phyloP scores from a whole-genome alignment of 2,113 vertebrate species.

The Rhinolophus sinicus region DNA sequence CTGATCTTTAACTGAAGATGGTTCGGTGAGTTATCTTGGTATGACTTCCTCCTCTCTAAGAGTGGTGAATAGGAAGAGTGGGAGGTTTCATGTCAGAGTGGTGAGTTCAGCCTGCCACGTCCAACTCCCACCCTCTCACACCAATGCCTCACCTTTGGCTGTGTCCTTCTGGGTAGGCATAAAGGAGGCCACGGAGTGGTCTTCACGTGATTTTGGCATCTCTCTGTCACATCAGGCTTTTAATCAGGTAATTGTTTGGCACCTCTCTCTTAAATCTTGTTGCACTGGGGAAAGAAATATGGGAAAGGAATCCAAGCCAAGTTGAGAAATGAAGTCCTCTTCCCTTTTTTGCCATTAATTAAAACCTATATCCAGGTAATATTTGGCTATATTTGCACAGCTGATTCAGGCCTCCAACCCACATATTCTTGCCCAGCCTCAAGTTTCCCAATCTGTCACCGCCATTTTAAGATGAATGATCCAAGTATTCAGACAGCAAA shows the following conservation, averaged over 20 bases:
- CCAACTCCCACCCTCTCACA: neutral
- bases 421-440: neutral
- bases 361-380: neutral
- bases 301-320: neutral
- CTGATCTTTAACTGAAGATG: neutral
- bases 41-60: neutral
- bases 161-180: neutral
- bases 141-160: neutral
- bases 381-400: neutral
- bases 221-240: neutral
- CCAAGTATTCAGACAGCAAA: neutral
- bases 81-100: neutral
- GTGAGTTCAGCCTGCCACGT: neutral
- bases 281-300: neutral
- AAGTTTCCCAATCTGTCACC: neutral
- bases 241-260: neutral
- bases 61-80: neutral
- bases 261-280: neutral
- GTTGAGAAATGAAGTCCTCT: neutral
- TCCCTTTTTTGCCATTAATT: neutral
- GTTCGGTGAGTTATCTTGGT: rapidly evolving
- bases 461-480: neutral
- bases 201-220: neutral
- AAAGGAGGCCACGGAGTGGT: neutral
- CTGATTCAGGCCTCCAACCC: neutral